These are phyloP conservation scores for Epicampocera succincta DNA, from an alignment of 2,888 invertebrate species.

Conservation along the genomic window DNA sequence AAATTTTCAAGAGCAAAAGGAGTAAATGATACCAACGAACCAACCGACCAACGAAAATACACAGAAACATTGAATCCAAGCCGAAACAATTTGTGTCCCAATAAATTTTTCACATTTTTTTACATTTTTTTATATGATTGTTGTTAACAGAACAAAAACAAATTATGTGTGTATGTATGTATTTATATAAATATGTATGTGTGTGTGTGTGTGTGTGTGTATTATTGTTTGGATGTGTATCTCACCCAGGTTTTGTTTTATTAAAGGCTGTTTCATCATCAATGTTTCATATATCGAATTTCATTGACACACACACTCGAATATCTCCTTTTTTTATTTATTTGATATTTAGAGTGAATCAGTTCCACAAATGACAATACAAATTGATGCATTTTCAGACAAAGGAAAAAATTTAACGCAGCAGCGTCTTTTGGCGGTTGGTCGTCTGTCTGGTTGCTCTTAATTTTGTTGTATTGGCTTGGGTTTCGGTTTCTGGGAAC, in stretches of 20 bases:
- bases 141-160: constrained; percentile 23
- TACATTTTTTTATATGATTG: constrained; percentile 14
- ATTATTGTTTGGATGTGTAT: constrained; percentile 32
- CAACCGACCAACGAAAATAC: neutral
- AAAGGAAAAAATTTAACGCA: constrained; percentile 7
- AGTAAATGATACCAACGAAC: constrained; percentile 51
- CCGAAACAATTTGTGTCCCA: constrained; percentile 28
- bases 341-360: constrained; percentile 55
- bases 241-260: constrained; percentile 57
- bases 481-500: constrained; percentile 66
- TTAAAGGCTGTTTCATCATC: constrained; percentile 64
- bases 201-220: neutral
- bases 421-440: constrained; percentile 51
- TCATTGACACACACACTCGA: constrained; percentile 49
- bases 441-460: constrained; percentile 41
- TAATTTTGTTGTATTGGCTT: constrained; percentile 49
- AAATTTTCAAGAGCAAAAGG: constrained; percentile 66
- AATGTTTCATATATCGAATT: constrained; percentile 69
- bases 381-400: constrained; percentile 55
- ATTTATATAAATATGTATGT: no score
- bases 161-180: neutral
- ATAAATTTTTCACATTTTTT: constrained; percentile 21
- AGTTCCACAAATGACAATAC: constrained; percentile 64
- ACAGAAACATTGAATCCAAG: constrained; percentile 29
- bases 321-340: constrained; percentile 28